Conservation (phyloP, 1,140 invertebrate genomes). For the Trichoplusia ni region DNA sequence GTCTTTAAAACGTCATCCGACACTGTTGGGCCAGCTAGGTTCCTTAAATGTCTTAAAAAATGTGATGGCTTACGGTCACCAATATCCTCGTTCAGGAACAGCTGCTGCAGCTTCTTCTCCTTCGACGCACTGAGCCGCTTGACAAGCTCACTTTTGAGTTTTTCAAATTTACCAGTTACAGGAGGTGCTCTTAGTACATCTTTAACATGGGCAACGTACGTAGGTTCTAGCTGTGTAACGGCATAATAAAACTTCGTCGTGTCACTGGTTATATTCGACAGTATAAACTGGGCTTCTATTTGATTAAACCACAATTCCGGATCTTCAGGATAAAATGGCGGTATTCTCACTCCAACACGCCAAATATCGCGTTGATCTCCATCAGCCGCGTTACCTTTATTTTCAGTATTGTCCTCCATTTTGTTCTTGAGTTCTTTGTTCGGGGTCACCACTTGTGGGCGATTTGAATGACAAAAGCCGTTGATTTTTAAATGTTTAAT, state of each 20-base stretch:
- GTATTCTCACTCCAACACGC: background rate
- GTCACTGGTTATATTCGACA: background rate
- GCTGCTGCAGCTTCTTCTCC: background rate
- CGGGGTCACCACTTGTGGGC: no score
- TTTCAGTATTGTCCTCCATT: no score
- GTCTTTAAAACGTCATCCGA: background rate
- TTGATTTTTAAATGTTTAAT: no score
- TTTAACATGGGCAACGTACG: background rate
- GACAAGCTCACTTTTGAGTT: background rate
- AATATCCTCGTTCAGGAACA: background rate
- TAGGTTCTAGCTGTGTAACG: background rate
- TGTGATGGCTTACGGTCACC: background rate
- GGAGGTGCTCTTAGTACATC: background rate
- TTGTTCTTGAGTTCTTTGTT: no score
- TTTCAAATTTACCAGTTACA: background rate
- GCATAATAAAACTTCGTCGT: background rate
- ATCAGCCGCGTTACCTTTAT: no score
- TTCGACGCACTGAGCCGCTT: background rate
- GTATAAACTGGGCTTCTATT: background rate
- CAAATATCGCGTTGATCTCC: no score
- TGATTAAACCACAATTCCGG: background rate
- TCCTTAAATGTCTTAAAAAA: background rate
- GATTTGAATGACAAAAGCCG: no score
- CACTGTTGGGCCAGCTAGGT: background rate
- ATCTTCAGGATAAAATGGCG: background rate